Conservation (phyloP, 2,888 invertebrate genomes). For the Muscina levida region DNA sequence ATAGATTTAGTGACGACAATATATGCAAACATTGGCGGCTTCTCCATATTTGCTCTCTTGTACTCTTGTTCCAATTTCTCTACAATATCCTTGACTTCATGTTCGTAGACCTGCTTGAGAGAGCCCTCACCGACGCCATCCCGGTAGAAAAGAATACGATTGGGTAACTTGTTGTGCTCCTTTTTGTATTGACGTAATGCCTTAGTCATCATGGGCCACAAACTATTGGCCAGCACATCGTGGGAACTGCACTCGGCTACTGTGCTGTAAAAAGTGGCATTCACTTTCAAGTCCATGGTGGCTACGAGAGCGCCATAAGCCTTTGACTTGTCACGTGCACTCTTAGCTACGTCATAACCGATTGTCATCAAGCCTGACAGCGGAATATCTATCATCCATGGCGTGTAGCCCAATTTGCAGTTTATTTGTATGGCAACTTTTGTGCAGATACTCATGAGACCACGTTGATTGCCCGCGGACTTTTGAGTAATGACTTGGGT, state of each 20-base stretch:
- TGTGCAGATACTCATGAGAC: slow-evolving; percentile 90
- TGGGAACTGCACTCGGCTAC: slow-evolving; percentile 87
- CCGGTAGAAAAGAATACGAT: slow-evolving; percentile 89
- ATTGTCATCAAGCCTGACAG: slow-evolving; percentile 87
- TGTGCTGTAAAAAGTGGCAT: slow-evolving; percentile 87
- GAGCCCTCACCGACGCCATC: slow-evolving; percentile 98
- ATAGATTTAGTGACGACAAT: slow-evolving; percentile 94
- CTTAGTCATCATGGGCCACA: slow-evolving; percentile 84
- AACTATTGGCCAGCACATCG: slow-evolving; percentile 87
- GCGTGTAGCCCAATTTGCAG: slow-evolving; percentile 95
- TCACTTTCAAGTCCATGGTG: slow-evolving; percentile 82
- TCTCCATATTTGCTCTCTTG: slow-evolving; percentile 77
- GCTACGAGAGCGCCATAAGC: slow-evolving; percentile 91
- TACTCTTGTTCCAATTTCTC: slow-evolving; percentile 82
- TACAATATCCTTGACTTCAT: slow-evolving; percentile 86
- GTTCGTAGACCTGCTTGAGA: slow-evolving; percentile 86
- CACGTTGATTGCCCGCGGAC: slow-evolving; percentile 72
- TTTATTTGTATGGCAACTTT: slow-evolving; percentile 96
- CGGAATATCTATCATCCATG: slow-evolving; percentile 90
- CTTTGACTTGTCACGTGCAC: slow-evolving; percentile 84
- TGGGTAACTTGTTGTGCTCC: slow-evolving; percentile 82
- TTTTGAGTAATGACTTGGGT: slow-evolving; percentile 82
- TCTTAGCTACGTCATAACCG: slow-evolving; percentile 94
- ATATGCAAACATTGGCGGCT: slow-evolving; percentile 84
- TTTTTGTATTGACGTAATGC: slow-evolving; percentile 75